Evolutionary conservation across 92 coral and sea anemone species (phyloP).

Genomic region (Metridium senile): DNA sequence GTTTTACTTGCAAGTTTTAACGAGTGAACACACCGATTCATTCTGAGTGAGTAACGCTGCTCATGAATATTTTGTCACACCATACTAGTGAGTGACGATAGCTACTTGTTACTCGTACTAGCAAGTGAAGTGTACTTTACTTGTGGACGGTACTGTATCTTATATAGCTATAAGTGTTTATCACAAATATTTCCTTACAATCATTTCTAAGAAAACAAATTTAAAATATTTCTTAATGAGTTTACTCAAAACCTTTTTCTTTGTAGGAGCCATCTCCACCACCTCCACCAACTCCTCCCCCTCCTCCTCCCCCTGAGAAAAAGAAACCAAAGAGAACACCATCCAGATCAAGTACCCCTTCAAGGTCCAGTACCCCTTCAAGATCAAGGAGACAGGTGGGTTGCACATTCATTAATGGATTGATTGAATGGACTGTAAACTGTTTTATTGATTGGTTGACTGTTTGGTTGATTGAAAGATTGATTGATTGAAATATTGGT

Average conservation of each 20-base stretch:
- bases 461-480: not conserved
- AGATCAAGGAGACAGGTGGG: slow-evolving; percentile 74
- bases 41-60: too few species aligned
- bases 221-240: not conserved
- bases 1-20: too few species aligned
- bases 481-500: not conserved
- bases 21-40: too few species aligned
- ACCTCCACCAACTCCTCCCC: slow-evolving; percentile 17
- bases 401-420: not conserved
- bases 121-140: too few species aligned
- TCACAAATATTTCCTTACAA: too few species aligned
- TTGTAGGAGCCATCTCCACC: slow-evolving; percentile 29
- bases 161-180: too few species aligned
- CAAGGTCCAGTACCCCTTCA: slow-evolving; percentile 57
- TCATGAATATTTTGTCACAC: too few species aligned
- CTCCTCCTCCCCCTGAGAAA: slow-evolving; percentile 40
- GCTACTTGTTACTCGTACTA: too few species aligned
- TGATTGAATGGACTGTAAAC: too few species aligned
- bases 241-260: not conserved
- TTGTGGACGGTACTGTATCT: too few species aligned
- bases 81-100: too few species aligned
- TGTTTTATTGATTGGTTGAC: not conserved
- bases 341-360: slow-evolving; percentile 41
- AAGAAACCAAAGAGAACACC: slow-evolving; percentile 43
- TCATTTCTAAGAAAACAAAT: not conserved